Evolutionary conservation across 2,888 invertebrate genomes (phyloP).

Genomic region (Platycheirus albimanus): DNA sequence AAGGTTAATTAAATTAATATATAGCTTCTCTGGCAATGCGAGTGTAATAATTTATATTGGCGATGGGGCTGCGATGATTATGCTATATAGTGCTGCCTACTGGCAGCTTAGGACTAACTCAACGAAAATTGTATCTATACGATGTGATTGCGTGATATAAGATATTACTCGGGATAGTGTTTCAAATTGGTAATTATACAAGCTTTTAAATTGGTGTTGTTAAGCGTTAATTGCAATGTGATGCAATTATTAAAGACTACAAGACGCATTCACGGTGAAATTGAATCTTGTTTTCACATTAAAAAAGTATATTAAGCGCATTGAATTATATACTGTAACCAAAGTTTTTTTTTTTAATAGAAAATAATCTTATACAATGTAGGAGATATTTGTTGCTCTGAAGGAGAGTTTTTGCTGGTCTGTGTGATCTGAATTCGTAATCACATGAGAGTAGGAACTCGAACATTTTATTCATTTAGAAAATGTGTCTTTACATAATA

Average conservation of each 20-base stretch:
- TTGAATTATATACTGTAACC: too few relatives aligned
- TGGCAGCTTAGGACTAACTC: conserved; percentile 1
- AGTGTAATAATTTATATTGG: conserved; percentile 33
- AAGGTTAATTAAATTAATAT: conserved; percentile 68
- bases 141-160: conserved; percentile 64
- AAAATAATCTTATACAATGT: too few relatives aligned
- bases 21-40: background rate
- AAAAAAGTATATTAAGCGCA: too few relatives aligned
- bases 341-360: too few relatives aligned
- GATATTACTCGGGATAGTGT: conserved; percentile 33
- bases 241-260: conserved; percentile 41
- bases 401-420: too few relatives aligned
- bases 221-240: conserved; percentile 63
- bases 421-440: too few relatives aligned
- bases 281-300: conserved; percentile 40
- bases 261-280: conserved; percentile 39
- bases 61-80: conserved; percentile 23
- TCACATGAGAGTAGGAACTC: too few relatives aligned
- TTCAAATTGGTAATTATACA: conserved; percentile 49
- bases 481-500: too few relatives aligned
- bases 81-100: conserved; percentile 3
- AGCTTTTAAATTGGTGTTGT: conserved; percentile 53
- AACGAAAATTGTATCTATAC: conserved; percentile 38
- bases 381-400: too few relatives aligned
- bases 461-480: too few relatives aligned